These are phyloP conservation scores for Phaethornis superciliosus DNA, from an alignment of 2,113 vertebrate species.

Conservation along the genomic window DNA sequence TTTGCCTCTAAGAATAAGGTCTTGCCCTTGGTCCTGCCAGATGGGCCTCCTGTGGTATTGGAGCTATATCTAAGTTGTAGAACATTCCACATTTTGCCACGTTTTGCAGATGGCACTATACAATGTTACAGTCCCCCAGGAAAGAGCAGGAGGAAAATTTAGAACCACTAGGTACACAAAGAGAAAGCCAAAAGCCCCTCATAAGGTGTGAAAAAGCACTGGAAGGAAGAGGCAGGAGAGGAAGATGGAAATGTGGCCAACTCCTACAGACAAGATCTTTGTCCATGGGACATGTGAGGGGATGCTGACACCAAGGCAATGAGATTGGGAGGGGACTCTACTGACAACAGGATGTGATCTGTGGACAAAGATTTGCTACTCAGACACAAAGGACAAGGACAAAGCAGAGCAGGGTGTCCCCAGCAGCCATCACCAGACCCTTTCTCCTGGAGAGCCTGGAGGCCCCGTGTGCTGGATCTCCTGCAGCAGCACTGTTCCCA, in stretches of 20 bases:
- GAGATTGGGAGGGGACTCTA: neutral
- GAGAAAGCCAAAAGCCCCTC: fast-evolving
- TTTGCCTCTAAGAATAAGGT: neutral
- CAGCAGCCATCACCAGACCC: neutral
- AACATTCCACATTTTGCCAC: neutral
- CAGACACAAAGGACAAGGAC: fast-evolving
- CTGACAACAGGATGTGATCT: fast-evolving
- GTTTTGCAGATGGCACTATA: neutral
- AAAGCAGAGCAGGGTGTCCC: neutral
- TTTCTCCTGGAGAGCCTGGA: neutral
- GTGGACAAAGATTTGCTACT: neutral
- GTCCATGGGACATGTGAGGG: neutral
- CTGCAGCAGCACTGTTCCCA: neutral
- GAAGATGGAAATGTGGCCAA: neutral
- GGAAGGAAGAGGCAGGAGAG: neutral
- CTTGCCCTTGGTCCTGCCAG: neutral
- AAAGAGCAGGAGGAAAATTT: neutral
- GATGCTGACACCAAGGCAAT: neutral
- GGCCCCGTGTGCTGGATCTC: neutral
- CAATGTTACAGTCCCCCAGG: neutral
- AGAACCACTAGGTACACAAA: no score
- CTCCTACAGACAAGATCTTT: neutral
- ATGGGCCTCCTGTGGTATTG: neutral
- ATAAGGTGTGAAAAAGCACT: neutral
- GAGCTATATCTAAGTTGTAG: no score